Percentiles rank a stretch among this genome's conserved stretches.
Evolutionary conservation across 2,113 vertebrate species (phyloP).

Genomic region (Carollia perspicillata): DNA sequence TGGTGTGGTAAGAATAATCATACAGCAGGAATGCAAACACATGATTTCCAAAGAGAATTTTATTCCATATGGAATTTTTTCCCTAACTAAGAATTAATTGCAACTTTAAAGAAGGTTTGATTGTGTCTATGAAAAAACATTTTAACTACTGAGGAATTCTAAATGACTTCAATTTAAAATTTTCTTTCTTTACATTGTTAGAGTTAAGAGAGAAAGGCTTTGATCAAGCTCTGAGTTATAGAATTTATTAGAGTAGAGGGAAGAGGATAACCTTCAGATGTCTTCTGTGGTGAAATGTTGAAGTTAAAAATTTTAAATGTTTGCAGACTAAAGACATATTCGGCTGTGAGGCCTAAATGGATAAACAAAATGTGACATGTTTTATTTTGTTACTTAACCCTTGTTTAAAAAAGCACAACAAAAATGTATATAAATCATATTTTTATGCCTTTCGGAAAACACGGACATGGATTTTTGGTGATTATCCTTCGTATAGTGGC

Average conservation of each 20-base stretch:
- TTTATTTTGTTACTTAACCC: constrained; percentile 86
- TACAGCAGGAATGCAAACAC: constrained; percentile 85
- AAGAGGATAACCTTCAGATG: constrained; percentile 90
- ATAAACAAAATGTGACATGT: constrained; percentile 85
- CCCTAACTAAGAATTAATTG: constrained; percentile 84
- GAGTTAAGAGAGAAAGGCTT: constrained; percentile 80
- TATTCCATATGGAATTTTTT: constrained; percentile 84
- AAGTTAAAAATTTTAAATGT: constrained; percentile 87
- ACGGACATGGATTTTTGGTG: constrained; percentile 68
- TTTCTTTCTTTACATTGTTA: constrained; percentile 84
- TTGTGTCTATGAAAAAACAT: constrained; percentile 81
- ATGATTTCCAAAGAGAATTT: constrained; percentile 86
- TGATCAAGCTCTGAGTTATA: constrained; percentile 84
- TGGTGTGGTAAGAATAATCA: constrained; percentile 88
- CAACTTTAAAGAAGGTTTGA: constrained; percentile 82
- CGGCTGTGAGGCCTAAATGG: constrained; percentile 76
- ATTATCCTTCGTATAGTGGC: constrained; percentile 61
- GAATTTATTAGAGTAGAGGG: constrained; percentile 84
- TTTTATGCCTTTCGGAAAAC: constrained; percentile 80
- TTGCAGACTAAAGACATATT: constrained; percentile 85
- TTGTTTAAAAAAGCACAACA: constrained; percentile 81
- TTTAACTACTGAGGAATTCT: constrained; percentile 82
- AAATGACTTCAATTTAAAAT: constrained; percentile 85
- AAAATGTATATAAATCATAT: constrained; percentile 82
- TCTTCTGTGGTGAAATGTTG: constrained; percentile 86